Evolutionary conservation across 2,888 invertebrate genomes (phyloP).

Genomic region (Noctua comes): DNA sequence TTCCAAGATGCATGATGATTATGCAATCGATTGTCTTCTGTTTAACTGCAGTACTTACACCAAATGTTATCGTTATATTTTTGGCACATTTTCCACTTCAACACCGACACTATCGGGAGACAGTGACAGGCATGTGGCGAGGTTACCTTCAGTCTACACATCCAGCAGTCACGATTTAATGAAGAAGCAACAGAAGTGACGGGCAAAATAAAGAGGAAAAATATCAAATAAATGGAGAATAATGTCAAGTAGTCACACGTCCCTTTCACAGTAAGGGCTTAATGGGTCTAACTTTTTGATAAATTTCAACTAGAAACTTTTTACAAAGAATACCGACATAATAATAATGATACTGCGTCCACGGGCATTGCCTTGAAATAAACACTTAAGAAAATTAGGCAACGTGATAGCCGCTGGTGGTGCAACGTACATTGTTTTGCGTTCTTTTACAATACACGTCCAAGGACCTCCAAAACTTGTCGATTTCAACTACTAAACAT

Average conservation of each 20-base stretch:
- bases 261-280: neutral
- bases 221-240: neutral
- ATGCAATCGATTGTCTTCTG: neutral
- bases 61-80: neutral
- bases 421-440: slow-evolving; percentile 56
- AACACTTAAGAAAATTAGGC: slow-evolving; percentile 39
- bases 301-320: neutral
- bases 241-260: neutral
- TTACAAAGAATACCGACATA: neutral
- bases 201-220: neutral
- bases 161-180: neutral
- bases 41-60: neutral
- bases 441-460: slow-evolving; percentile 47
- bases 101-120: neutral
- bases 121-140: neutral
- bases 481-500: slow-evolving; percentile 13
- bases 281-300: neutral
- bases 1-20: neutral
- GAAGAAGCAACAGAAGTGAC: neutral
- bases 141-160: neutral
- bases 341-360: slow-evolving; percentile 17
- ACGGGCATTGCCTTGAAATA: slow-evolving; percentile 48
- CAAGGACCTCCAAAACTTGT: slow-evolving; percentile 48
- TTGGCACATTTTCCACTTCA: neutral
- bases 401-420: slow-evolving; percentile 48